A percentile compares a stretch with the other conserved stretches of the same genome.
These are phyloP conservation scores for Arenicola marina DNA, from an alignment of 2,888 invertebrate species.

Conservation along the genomic window DNA sequence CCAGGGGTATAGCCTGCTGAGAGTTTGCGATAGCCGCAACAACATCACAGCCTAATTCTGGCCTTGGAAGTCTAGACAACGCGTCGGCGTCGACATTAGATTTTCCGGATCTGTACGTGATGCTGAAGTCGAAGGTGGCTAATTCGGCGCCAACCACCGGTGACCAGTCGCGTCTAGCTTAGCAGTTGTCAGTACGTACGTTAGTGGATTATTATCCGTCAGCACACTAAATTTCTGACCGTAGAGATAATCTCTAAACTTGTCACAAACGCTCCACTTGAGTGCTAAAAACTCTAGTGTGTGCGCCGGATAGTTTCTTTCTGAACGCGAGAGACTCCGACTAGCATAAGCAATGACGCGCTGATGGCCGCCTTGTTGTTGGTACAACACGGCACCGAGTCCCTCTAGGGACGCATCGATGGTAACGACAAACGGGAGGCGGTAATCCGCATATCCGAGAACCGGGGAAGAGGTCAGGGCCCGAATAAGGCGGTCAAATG, in stretches of 20 bases:
- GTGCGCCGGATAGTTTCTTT: conserved; percentile 18
- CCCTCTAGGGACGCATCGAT: conserved; percentile 20
- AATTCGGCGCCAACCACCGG: not conserved
- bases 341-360: conserved; percentile 21
- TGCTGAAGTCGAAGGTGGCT: not conserved
- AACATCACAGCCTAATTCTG: too few species aligned
- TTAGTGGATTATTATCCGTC: not conserved
- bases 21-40: too few species aligned
- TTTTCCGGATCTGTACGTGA: not conserved
- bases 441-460: conserved; percentile 22
- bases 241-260: not conserved
- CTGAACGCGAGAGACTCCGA: conserved; percentile 10
- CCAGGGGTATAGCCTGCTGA: too few species aligned
- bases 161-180: conserved; percentile 5
- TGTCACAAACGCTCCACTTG: conserved; percentile 1
- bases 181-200: conserved; percentile 3
- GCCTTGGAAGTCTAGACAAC: not conserved
- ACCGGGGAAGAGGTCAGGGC: conserved; percentile 14
- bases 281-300: conserved; percentile 11
- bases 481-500: conserved; percentile 13
- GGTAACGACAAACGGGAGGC: conserved; percentile 21
- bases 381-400: conserved; percentile 26
- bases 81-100: not conserved
- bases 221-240: not conserved
- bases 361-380: conserved; percentile 11